A percentile compares a stretch with the other conserved stretches of the same genome.
phyloP scores from a whole-genome alignment of 2,888 invertebrate genomes.

The Cyrtodaria siliqua region DNA sequence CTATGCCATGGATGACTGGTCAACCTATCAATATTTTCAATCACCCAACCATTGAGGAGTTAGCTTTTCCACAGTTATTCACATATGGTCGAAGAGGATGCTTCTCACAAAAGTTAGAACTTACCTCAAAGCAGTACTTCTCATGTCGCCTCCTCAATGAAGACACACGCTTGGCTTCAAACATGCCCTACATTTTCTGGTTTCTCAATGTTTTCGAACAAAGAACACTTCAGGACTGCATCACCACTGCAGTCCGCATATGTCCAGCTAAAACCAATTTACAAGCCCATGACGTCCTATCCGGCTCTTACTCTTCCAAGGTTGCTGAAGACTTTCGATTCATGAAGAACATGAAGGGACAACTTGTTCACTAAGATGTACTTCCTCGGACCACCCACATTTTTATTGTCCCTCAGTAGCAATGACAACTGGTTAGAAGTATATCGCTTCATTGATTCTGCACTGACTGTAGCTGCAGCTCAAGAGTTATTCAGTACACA shows the following conservation, averaged over 20 bases:
- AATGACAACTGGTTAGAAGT: slow-evolving; percentile 44
- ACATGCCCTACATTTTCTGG: slow-evolving; percentile 35
- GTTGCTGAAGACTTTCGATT: slow-evolving; percentile 42
- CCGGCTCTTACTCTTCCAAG: background rate
- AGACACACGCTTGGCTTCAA: slow-evolving; percentile 25
- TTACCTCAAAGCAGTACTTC: slow-evolving; percentile 32
- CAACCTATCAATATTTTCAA: slow-evolving; percentile 37
- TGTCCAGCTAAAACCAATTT: slow-evolving; percentile 1
- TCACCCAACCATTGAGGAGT: slow-evolving; percentile 21
- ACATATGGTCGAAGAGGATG: slow-evolving; percentile 29
- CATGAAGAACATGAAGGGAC: slow-evolving; percentile 44
- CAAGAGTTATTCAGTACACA: slow-evolving; percentile 4
- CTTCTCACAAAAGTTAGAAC: too few relatives aligned
- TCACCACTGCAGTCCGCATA: slow-evolving; percentile 32
- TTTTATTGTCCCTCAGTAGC: slow-evolving; percentile 38
- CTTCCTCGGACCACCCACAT: slow-evolving; percentile 39
- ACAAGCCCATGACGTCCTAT: slow-evolving; percentile 18
- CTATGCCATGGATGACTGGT: slow-evolving; percentile 21
- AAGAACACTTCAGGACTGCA: slow-evolving; percentile 1
- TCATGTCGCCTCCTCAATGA: slow-evolving; percentile 25
- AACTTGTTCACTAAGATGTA: slow-evolving; percentile 37
- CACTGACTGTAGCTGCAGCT: slow-evolving; percentile 12
- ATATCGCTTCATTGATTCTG: slow-evolving; percentile 25
- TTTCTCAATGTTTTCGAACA: slow-evolving; percentile 39
- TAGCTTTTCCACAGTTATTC: slow-evolving; percentile 40